Evolutionary conservation across 2,113 vertebrate species (phyloP).

Genomic region (Leptobrachium leishanense): DNA sequence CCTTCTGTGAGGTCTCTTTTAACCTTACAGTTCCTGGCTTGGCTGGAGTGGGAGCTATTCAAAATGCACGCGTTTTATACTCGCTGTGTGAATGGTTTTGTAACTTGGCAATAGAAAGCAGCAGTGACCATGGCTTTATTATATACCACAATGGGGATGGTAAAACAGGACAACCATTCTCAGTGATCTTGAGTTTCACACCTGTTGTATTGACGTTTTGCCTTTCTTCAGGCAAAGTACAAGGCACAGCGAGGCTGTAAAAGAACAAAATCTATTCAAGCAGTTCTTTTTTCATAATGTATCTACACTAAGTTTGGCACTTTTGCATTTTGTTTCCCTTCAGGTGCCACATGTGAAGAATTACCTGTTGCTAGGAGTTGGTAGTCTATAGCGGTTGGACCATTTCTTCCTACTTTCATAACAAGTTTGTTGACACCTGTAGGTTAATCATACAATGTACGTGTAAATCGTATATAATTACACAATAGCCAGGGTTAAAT

Average conservation of each 20-base stretch:
- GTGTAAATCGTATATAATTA: too few relatives aligned
- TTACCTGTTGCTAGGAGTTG: too few relatives aligned
- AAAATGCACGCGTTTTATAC: not conserved
- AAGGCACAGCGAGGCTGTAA: not conserved
- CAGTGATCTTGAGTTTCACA: not conserved
- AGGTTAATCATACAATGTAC: too few relatives aligned
- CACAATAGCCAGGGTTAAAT: too few relatives aligned
- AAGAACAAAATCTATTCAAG: too few relatives aligned
- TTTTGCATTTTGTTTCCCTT: too few relatives aligned
- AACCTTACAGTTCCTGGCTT: slow-evolving; percentile 45
- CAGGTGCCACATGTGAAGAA: too few relatives aligned
- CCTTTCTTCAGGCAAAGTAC: not conserved
- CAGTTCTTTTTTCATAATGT: too few relatives aligned
- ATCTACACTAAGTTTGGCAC: too few relatives aligned
- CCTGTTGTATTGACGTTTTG: not conserved
- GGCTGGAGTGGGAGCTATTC: not conserved
- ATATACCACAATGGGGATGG: not conserved
- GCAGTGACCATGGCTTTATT: not conserved
- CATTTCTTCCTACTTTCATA: too few relatives aligned
- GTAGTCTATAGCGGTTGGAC: too few relatives aligned
- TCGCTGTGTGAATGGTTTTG: not conserved
- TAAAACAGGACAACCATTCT: not conserved
- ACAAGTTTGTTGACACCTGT: too few relatives aligned
- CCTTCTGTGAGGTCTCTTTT: slow-evolving; percentile 48
- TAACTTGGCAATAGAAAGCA: not conserved